Percentiles rank a stretch among this genome's conserved stretches.
phyloP scores from a whole-genome alignment of 2,113 vertebrate genomes.

The Psilopsiagon aurifrons region DNA sequence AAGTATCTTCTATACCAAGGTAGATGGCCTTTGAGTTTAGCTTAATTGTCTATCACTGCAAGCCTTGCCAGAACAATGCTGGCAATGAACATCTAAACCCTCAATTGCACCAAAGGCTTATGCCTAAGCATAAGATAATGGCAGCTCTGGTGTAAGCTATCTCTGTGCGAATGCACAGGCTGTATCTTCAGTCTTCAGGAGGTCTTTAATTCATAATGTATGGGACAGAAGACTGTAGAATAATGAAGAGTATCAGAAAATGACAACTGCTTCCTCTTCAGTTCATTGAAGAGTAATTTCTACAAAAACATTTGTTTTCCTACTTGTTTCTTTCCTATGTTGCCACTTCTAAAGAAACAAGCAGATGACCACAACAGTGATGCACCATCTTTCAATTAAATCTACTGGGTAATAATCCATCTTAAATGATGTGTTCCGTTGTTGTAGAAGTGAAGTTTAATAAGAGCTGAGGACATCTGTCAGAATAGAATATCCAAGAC shows the following conservation, averaged over 20 bases:
- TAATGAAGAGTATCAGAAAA: neutral
- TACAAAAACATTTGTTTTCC: neutral
- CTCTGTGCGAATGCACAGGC: neutral
- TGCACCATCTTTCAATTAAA: neutral
- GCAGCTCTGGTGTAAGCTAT: neutral
- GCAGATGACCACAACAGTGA: neutral
- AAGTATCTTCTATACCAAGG: neutral
- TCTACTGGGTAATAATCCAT: neutral
- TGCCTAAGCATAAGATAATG: neutral
- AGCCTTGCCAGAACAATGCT: neutral
- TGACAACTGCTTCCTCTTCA: neutral
- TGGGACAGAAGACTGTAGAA: neutral
- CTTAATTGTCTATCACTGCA: neutral
- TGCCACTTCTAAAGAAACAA: neutral
- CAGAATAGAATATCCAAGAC: neutral
- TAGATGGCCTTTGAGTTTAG: neutral
- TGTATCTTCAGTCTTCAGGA: neutral
- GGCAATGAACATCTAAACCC: neutral
- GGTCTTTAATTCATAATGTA: neutral
- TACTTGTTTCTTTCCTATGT: fast-evolving
- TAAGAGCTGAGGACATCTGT: neutral
- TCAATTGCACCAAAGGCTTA: neutral
- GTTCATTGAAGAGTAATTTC: neutral
- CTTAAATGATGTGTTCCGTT: neutral
- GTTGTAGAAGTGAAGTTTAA: neutral